Percentiles rank a stretch among this genome's conserved stretches.
Conservation (phyloP, 2,113 vertebrate species). For the Eonycteris spelaea region DNA sequence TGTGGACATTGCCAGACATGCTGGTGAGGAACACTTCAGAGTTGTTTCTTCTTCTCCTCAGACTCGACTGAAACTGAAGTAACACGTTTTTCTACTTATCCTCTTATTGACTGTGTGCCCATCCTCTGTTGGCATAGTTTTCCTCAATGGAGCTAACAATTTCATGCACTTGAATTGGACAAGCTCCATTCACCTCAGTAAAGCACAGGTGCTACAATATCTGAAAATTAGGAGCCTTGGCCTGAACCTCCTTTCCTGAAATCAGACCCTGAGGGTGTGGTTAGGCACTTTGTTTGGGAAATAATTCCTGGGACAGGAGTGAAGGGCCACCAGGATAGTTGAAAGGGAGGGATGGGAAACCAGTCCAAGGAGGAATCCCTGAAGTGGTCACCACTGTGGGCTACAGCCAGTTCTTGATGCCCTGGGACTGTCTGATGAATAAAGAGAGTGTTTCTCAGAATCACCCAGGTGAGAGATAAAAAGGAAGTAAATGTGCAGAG, state of each 20-base stretch:
- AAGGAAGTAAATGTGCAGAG: not conserved
- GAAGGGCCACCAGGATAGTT: not conserved
- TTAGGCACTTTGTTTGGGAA: not conserved
- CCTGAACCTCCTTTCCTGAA: not conserved
- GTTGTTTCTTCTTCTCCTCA: not conserved
- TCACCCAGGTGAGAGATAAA: not conserved
- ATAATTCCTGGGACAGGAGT: not conserved
- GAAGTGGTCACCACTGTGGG: not conserved
- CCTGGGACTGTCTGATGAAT: not conserved
- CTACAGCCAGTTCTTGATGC: not conserved
- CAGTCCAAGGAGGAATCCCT: not conserved
- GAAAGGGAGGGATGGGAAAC: not conserved
- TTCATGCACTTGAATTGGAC: not conserved
- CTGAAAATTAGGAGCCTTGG: not conserved
- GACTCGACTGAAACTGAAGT: not conserved
- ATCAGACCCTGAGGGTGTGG: not conserved
- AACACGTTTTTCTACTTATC: not conserved
- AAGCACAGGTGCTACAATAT: not conserved
- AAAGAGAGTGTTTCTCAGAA: not conserved
- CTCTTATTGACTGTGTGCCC: not conserved
- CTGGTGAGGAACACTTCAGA: not conserved
- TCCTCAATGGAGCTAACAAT: not conserved
- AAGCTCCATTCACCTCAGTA: not conserved
- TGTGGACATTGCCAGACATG: accelerated
- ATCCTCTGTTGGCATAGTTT: not conserved